Percentiles rank a stretch among this genome's conserved stretches.
Evolutionary conservation across 2,113 vertebrate genomes (phyloP).

Genomic region (Canis aureus): DNA sequence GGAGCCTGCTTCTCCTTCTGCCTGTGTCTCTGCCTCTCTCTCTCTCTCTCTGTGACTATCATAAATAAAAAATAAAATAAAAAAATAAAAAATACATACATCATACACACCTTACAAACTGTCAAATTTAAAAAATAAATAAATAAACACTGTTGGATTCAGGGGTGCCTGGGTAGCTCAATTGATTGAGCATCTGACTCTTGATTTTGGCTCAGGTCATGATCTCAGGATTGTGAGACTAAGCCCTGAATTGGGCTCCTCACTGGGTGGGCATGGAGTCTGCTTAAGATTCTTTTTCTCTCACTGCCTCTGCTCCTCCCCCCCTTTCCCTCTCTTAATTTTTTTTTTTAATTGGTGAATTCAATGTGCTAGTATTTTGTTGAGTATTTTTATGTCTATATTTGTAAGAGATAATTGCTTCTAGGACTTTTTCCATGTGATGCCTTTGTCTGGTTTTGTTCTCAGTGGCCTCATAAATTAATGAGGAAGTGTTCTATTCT

Average conservation of each 20-base stretch:
- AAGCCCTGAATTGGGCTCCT: background rate
- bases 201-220: background rate
- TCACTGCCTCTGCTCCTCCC: background rate
- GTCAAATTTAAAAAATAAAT: too few relatives aligned
- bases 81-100: too few relatives aligned
- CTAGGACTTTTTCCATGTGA: background rate
- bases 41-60: too few relatives aligned
- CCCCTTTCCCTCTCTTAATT: background rate
- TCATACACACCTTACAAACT: too few relatives aligned
- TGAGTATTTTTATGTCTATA: background rate
- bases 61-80: too few relatives aligned
- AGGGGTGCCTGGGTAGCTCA: background rate
- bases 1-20: too few relatives aligned
- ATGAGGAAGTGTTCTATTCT: background rate
- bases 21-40: too few relatives aligned
- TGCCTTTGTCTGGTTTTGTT: background rate
- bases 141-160: background rate
- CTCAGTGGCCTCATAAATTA: conserved; percentile 25
- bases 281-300: background rate
- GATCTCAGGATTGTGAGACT: background rate
- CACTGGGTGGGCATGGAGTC: too few relatives aligned
- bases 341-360: background rate
- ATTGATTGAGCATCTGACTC: background rate
- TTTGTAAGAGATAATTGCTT: background rate
- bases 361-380: background rate